Conservation (phyloP, 2,113 vertebrate species). For the Channa maculata region DNA sequence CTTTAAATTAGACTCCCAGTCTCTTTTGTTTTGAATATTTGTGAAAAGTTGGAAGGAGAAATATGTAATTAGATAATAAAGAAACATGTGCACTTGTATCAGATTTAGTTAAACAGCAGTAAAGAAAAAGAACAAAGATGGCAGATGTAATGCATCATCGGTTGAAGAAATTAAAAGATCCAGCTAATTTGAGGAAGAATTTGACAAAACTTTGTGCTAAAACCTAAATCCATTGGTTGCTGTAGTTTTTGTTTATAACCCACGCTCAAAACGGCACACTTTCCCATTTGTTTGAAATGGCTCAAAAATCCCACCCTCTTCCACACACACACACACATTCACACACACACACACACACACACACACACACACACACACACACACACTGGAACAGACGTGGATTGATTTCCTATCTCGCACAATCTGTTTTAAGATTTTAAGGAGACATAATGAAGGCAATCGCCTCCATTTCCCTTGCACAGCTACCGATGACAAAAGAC, state of each 20-base stretch:
- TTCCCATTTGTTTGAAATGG: conserved; percentile 19
- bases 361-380: background rate
- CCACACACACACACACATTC: background rate
- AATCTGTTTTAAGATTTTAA: conserved; percentile 55
- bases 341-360: background rate
- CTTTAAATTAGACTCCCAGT: background rate
- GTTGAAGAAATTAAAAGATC: background rate
- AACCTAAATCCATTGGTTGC: conserved; percentile 14
- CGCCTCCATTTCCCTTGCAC: conserved; percentile 25
- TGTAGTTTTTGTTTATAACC: background rate
- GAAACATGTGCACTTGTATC: conserved; percentile 1
- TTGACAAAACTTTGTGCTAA: background rate
- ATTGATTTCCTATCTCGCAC: conserved; percentile 55
- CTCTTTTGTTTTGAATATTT: conserved; percentile 13
- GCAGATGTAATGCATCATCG: background rate
- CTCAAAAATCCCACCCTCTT: conserved; percentile 12
- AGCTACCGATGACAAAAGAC: conserved; percentile 45
- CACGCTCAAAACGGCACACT: background rate
- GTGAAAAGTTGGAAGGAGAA: conserved; percentile 6
- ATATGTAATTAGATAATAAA: background rate
- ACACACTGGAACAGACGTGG: conserved; percentile 20
- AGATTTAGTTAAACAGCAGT: background rate
- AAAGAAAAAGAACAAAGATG: background rate
- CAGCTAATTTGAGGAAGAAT: background rate
- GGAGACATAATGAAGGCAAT: conserved; percentile 53